Conservation (phyloP, 2,888 invertebrate species). For the Phorcus lineatus region DNA sequence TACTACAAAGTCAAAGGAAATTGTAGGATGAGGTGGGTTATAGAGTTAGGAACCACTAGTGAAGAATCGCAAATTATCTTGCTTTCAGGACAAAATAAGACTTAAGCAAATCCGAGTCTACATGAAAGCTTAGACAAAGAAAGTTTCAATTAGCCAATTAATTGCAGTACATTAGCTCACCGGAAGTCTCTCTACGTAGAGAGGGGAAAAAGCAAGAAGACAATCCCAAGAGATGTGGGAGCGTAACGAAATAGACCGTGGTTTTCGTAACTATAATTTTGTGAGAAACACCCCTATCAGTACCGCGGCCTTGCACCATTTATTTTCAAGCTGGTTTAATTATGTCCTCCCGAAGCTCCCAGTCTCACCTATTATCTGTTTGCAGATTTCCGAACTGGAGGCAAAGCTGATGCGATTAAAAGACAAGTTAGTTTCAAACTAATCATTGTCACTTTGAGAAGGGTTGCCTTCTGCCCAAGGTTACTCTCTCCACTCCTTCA, state of each 20-base stretch:
- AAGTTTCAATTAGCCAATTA: background rate
- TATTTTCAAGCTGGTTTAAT: too few species aligned
- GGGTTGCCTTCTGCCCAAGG: background rate
- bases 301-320: too few species aligned
- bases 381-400: constrained; percentile 1
- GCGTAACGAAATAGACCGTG: background rate
- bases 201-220: background rate
- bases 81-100: background rate
- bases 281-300: too few species aligned
- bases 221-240: background rate
- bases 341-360: too few species aligned
- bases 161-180: background rate
- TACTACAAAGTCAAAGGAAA: background rate
- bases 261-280: too few species aligned
- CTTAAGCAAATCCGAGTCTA: background rate
- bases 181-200: background rate
- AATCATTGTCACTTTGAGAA: constrained; percentile 1
- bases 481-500: background rate
- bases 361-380: background rate
- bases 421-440: background rate
- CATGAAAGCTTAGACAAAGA: background rate
- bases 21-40: background rate
- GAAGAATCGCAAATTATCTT: background rate
- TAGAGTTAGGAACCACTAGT: background rate
- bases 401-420: background rate